These are phyloP conservation scores for Lamprologus sp. DNA, from an alignment of 2,113 vertebrate genomes.

Conservation along the genomic window DNA sequence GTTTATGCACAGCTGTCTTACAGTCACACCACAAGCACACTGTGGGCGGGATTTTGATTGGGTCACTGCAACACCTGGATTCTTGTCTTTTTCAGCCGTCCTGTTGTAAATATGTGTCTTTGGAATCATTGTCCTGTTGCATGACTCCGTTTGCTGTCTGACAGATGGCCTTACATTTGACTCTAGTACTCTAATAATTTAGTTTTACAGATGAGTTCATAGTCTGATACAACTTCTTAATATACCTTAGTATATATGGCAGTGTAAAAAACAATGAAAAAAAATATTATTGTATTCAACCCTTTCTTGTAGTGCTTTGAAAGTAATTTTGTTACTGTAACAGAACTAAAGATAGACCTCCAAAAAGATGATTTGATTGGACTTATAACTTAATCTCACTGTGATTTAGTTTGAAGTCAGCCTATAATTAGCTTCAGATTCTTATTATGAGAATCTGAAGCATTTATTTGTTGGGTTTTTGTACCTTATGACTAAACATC, in stretches of 20 bases:
- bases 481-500: neutral
- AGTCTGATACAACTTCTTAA: neutral
- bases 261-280: neutral
- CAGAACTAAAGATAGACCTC: neutral
- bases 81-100: neutral
- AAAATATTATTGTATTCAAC: neutral
- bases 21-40: fast-evolving
- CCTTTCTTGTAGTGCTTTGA: neutral
- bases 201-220: neutral
- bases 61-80: neutral
- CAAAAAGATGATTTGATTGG: neutral
- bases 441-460: neutral
- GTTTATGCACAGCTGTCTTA: neutral
- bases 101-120: neutral
- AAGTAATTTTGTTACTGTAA: neutral
- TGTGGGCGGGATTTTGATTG: neutral
- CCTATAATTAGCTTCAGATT: neutral
- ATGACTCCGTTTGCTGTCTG: neutral
- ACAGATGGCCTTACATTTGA: neutral
- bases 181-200: neutral
- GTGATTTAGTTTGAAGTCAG: neutral
- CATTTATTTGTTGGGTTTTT: neutral
- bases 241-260: neutral
- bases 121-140: neutral
- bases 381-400: neutral